phyloP scores from a whole-genome alignment of 2,888 invertebrate genomes.

The Acrocyrtus sp. region DNA sequence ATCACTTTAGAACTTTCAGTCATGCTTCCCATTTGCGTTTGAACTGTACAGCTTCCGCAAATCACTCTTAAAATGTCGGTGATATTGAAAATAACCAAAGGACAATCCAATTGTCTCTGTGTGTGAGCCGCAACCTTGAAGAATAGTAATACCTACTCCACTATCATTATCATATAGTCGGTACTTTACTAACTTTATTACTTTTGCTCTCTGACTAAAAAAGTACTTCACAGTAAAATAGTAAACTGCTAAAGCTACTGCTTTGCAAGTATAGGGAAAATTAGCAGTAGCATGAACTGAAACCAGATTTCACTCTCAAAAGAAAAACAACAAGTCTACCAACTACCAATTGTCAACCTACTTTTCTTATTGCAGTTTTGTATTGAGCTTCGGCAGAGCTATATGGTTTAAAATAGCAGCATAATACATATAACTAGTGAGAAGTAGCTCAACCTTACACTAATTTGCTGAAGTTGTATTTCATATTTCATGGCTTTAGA shows the following conservation, averaged over 20 bases:
- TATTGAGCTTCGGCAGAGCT: no score
- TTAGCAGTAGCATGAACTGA: background rate
- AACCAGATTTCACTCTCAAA: conserved; percentile 24
- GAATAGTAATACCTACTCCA: conserved; percentile 1
- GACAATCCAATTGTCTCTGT: background rate
- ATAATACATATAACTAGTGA: no score
- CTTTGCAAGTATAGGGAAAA: background rate
- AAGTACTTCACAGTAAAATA: background rate
- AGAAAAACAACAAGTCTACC: background rate
- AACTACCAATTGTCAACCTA: conserved; percentile 16
- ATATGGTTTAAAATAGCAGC: no score
- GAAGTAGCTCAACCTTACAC: no score
- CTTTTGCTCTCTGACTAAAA: background rate
- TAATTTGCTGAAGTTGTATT: background rate
- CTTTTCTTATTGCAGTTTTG: conserved; percentile 12
- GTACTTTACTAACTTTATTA: background rate
- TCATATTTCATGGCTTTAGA: background rate
- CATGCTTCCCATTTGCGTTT: no score
- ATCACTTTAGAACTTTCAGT: no score
- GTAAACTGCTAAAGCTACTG: background rate
- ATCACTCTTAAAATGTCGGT: no score
- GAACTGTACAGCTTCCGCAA: no score
- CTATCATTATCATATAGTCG: background rate
- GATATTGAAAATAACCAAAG: no score
- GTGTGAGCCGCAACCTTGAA: background rate